Evolutionary conservation across 2,797 vertebrate species (phyloP), one percentile per base, ranked within the genome.

Genomic region (Urocyon cinereoargenteus): DNA sequence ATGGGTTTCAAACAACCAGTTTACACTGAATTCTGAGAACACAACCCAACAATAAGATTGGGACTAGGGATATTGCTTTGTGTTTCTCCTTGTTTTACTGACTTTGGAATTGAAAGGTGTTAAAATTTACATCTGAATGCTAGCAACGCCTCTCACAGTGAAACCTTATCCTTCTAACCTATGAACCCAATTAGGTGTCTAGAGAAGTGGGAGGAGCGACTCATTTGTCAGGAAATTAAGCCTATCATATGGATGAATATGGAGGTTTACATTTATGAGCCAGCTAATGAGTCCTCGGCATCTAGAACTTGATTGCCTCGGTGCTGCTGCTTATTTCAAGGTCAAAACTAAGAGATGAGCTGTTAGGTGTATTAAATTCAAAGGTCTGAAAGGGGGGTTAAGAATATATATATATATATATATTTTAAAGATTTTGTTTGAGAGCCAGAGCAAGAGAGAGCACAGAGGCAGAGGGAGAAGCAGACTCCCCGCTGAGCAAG

Each of bases 131-230:
- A 73, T 40, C 26, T 81, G 75, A 53, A 66, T 78, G 62, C 84
- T 78, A 83, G 66, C 45, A 73, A 45, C 36, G 22, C 18, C n/a
- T 36, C 78, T 79, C 57, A 68, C 1, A 55, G n/a, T 81, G 90
- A 94, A 94, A 66, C 4, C n/a, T n/a, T 64, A 86, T 49, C 86
- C 15, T 92, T 94, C 86, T 83, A 94, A 72, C 18, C 49, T 61
- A 64, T 61, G 70, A 55, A 68, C 57, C 14, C 70, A 95, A 62
- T 13, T 26, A 59, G 62, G 57, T 15, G 13, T 87, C 89, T 66
- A 18, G 64, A 86, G 7, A 73, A 83, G 40, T 45, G 84, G 34
- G 68, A 86, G 49, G 62, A 59, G 40, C 77, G 34, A 64, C 62
- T 57, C 78, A 36, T 31, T 49, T 21, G 28, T 87, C 61, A 49